Percentiles rank a stretch among this genome's conserved stretches.
phyloP scores from a whole-genome alignment of 2,888 invertebrate genomes.

The Kuschelorhynchus macadamiae region DNA sequence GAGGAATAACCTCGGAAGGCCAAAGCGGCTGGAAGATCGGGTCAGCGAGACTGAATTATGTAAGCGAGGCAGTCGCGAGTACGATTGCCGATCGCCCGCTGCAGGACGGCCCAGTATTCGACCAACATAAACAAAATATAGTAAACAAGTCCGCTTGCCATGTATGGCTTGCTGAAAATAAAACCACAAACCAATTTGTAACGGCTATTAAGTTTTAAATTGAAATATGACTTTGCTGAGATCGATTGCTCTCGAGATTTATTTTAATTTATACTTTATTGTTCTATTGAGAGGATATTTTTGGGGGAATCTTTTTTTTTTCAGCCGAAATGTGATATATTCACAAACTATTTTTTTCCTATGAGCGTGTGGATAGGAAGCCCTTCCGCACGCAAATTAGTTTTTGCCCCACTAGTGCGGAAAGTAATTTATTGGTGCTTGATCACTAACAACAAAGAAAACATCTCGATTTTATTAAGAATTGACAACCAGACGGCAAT shows the following conservation, averaged over 20 bases:
- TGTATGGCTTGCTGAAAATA: conserved; percentile 15
- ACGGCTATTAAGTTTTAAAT: conserved; percentile 7
- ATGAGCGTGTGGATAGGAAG: too few species aligned
- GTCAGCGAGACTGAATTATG: conserved; percentile 44
- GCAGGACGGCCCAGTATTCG: conserved; percentile 32
- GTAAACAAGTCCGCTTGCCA: conserved; percentile 29
- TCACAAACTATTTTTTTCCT: too few species aligned
- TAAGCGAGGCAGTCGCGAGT: conserved; percentile 30
- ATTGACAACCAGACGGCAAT: too few species aligned
- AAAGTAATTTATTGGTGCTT: too few species aligned
- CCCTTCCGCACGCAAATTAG: too few species aligned
- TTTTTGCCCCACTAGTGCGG: too few species aligned
- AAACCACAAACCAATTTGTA: conserved; percentile 5
- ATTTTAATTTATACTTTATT: too few species aligned
- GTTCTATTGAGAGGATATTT: too few species aligned
- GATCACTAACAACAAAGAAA: too few species aligned
- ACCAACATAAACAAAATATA: conserved; percentile 22
- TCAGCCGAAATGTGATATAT: too few species aligned
- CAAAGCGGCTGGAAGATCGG: conserved; percentile 40
- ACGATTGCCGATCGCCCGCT: conserved; percentile 17
- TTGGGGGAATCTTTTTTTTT: too few species aligned
- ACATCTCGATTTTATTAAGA: too few species aligned
- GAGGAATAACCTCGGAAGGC: conserved; percentile 50
- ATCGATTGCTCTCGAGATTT: not conserved
- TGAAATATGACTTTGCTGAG: not conserved